Evolutionary conservation across 2,888 invertebrate species (phyloP), one percentile per base, ranked within the genome.

Genomic region (Tuberolachnus salignus): DNA sequence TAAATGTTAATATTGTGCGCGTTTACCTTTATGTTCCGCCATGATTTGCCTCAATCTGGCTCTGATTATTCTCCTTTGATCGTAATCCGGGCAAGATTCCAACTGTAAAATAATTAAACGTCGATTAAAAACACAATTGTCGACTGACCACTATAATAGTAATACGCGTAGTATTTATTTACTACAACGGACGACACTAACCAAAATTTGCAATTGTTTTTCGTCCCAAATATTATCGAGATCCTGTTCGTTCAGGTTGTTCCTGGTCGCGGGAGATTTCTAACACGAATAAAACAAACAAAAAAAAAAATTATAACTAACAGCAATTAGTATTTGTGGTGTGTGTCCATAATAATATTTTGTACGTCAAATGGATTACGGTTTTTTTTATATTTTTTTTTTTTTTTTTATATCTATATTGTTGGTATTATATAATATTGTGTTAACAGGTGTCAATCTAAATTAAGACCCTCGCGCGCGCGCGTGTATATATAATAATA

Each of bases 81-180:
- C 94, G 92, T 94, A 94, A 86, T 93, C 93, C 83, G 90, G 91
- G 86, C 93, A 91, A 87, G 91, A 90, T 86, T 93, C 93, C 88
- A 95, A 89, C 94, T 94, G 81, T 34, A 34, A 4, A 59, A 78
- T 49, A 57, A 67, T 49, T 21, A 34, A 59, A 67, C 19, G 16
- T 75, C 49, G 46, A 26, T 49, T 72, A 49, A 19, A 49, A 1
- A 61, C 59, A 34, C 59, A 34, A 34, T n/a, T n/a, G n/a, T n/a
- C n/a, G n/a, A n/a, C n/a, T n/a, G n/a, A n/a, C n/a, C n/a, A n/a
- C n/a, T n/a, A n/a, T 34, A 34, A 34, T 34, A 34, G 13, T n/a
- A 21, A 23, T 80, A 66, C 16, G 3, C 23, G 16, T 66, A 61
- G 64, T n/a, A 26, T 51, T 26, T 44, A 21, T 55, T 57, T 55